Conservation (phyloP, 2,797 vertebrate genomes). For the Spheniscus humboldti region DNA sequence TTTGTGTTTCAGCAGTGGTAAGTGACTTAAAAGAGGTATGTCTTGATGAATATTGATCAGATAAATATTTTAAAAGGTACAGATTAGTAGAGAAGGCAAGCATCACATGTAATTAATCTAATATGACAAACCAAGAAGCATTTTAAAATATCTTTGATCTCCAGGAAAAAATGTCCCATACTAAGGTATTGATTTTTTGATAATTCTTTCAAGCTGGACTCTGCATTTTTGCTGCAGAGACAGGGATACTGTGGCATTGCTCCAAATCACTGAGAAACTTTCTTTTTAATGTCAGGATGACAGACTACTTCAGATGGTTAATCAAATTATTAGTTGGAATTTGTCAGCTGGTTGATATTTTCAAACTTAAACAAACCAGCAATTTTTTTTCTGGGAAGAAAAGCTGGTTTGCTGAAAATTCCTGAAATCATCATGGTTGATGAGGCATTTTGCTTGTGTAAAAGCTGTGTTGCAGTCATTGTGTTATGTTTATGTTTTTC, state of each 20-base stretch:
- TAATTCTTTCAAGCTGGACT: background rate
- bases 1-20: background rate
- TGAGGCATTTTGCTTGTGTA: background rate
- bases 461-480: background rate
- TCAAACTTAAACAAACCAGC: background rate
- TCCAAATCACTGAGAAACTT: background rate
- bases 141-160: background rate
- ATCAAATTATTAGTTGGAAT: background rate
- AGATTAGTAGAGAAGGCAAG: background rate
- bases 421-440: background rate
- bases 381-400: background rate
- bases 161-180: background rate
- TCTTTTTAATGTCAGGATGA: background rate
- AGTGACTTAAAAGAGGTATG: background rate
- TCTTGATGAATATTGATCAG: background rate
- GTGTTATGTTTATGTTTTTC: background rate
- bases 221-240: background rate
- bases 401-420: background rate
- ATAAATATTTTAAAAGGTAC: slow-evolving; percentile 28
- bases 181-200: background rate
- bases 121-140: background rate
- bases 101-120: background rate
- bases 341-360: background rate
- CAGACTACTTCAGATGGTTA: background rate
- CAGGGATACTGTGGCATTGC: background rate